Evolutionary conservation across 2,797 vertebrate species (phyloP).

Genomic region (Malacoraja senta): DNA sequence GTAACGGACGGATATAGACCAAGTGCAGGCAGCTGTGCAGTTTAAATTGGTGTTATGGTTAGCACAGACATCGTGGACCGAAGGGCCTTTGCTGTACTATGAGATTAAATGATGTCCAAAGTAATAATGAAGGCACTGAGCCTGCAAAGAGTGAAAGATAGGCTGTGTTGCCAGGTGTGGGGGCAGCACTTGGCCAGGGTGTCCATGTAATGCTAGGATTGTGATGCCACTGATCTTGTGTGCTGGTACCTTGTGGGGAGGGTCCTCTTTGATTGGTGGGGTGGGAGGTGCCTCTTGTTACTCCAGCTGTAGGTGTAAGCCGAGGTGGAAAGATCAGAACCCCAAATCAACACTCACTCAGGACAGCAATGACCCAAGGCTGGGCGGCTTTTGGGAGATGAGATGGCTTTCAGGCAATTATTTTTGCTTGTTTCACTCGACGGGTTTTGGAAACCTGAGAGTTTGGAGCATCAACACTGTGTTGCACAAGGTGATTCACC

Average conservation of each 20-base stretch:
- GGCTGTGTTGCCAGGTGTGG: not conserved
- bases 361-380: not conserved
- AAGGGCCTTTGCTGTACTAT: too few relatives aligned
- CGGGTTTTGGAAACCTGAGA: too few relatives aligned
- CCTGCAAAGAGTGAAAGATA: not conserved
- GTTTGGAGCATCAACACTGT: not conserved
- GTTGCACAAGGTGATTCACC: not conserved
- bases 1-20: too few relatives aligned
- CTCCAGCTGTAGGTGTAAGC: not conserved
- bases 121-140: not conserved
- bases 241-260: not conserved
- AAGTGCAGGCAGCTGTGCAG: too few relatives aligned
- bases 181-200: not conserved
- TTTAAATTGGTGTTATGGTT: too few relatives aligned
- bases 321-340: not conserved
- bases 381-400: not conserved
- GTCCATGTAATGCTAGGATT: not conserved
- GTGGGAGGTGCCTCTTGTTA: not conserved
- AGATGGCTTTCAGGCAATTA: not conserved
- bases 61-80: too few relatives aligned
- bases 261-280: not conserved
- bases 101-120: not conserved
- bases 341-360: not conserved
- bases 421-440: not conserved
- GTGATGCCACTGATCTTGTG: constrained; percentile 6